Base-by-base conservation (phyloP, 1,140 invertebrate genomes). In the Dendrolimus kikuchii region DNA sequence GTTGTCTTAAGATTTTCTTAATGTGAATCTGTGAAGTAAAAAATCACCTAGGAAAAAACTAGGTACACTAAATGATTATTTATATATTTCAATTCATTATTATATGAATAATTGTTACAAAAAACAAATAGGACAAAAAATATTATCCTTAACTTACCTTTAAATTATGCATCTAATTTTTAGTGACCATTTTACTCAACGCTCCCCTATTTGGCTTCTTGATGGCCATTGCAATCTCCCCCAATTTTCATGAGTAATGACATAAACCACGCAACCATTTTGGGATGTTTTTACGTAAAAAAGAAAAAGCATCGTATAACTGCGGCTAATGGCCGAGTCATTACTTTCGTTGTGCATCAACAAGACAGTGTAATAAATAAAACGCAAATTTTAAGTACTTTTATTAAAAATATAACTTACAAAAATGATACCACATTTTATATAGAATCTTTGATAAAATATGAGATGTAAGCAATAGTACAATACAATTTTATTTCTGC, bases 361-460 rank as follows among this genome's bases (percentile, higher is more conserved):
- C 23, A 39, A 49, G 44, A 41, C 48, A 53, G n/a, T 9, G 10
- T 48, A 40, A 45, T 57, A 66, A 81, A 78, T 78, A 59, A 81
- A 78, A 78, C 72, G 65, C 74, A 64, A 65, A 65, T 69, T 72
- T 60, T 56, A 45, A 61, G 57, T 67, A 59, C 62, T 65, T 78
- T 78, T 81, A 78, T 75, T 78, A 56, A 62, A 66, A 73, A 71
- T 70, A 68, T 68, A 60, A 59, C 64, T 39, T 46, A 53, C 56
- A 49, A 75, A 66, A 73, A 57, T 51, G 40, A 50, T 46, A 62
- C 23, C 23, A 23, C 23, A 23, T 23, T 23, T 23, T 23, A 23
- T 23, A 23, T 23, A 23, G 23, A 4, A 47, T 48, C 7, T 10
- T 44, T 23, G 7, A 45, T 45, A 44, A 45, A 10, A 52, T 37